These are phyloP conservation scores for Connochaetes taurinus DNA, from an alignment of 2,113 vertebrate species.

Conservation along the genomic window DNA sequence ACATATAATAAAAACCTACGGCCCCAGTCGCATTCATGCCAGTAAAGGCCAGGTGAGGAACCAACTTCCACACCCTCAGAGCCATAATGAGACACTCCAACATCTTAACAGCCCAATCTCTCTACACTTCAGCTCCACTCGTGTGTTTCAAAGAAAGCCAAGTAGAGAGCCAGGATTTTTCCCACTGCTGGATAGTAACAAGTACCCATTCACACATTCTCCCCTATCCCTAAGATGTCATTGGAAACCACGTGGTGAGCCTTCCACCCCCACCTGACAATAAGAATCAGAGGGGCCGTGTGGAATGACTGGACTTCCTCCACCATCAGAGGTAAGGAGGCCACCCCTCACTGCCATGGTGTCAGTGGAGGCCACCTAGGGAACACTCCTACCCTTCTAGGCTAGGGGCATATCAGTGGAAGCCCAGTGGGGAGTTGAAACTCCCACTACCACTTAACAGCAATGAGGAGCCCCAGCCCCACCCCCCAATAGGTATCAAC, in stretches of 20 bases:
- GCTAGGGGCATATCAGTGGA: neutral
- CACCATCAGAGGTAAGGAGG: neutral
- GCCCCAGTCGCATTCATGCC: neutral
- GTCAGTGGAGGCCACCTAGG: neutral
- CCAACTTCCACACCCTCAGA: neutral
- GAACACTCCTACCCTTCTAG: neutral
- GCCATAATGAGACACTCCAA: neutral
- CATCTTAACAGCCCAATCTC: neutral
- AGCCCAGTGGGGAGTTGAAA: neutral
- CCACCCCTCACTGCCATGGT: neutral
- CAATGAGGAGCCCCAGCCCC: neutral
- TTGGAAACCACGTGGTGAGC: neutral
- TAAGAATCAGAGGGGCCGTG: neutral
- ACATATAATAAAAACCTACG: neutral
- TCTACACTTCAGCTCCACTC: neutral
- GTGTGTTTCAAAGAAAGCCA: neutral
- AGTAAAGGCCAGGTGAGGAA: neutral
- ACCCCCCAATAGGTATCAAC: neutral
- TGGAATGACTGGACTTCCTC: neutral
- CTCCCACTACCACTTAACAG: neutral
- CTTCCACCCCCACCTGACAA: neutral
- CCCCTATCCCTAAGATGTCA: neutral
- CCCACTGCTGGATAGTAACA: neutral
- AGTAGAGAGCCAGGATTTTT: neutral
- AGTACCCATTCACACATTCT: neutral